phyloP scores from a whole-genome alignment of 2,797 vertebrate species.

The Cuculus canorus region DNA sequence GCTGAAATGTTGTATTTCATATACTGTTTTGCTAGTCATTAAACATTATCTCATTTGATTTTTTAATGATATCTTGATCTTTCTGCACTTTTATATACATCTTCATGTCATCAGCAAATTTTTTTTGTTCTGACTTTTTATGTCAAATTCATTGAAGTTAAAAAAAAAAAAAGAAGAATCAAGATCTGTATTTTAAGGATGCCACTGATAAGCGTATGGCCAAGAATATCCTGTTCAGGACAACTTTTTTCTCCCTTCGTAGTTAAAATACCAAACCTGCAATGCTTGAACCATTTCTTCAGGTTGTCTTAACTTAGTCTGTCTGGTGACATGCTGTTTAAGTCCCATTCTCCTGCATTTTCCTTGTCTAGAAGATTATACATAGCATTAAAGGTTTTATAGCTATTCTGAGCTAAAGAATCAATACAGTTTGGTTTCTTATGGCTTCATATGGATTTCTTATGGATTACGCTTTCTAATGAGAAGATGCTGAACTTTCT shows the following conservation, averaged over 20 bases:
- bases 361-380: background rate
- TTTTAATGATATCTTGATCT: background rate
- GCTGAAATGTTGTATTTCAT: background rate
- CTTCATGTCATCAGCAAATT: background rate
- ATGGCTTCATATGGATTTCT: background rate
- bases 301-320: background rate
- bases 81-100: background rate
- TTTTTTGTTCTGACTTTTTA: background rate
- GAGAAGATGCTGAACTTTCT: background rate
- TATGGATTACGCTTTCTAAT: background rate
- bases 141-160: background rate
- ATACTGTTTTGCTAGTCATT: background rate
- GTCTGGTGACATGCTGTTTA: background rate
- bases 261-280: background rate
- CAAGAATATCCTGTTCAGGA: background rate
- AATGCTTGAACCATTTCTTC: background rate
- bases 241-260: background rate
- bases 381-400: background rate
- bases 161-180: background rate
- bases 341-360: background rate
- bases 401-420: background rate
- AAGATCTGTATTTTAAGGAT: background rate
- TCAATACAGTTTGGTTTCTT: background rate
- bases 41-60: background rate
- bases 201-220: background rate